Conservation (phyloP, 2,797 vertebrate genomes). For the Smutsia gigantea region DNA sequence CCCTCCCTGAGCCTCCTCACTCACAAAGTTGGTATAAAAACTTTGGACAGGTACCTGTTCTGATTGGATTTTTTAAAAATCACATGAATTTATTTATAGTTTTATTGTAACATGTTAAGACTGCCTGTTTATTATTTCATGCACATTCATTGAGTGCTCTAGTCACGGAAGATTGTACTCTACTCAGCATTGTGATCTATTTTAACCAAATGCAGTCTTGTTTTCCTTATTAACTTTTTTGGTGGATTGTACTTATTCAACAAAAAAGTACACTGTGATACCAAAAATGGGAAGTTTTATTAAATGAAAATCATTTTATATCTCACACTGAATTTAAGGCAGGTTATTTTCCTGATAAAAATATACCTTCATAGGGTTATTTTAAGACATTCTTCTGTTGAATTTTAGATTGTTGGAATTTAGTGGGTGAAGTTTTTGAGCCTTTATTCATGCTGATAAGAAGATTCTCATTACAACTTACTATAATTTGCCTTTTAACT, state of each 20-base stretch:
- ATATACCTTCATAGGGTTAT: neutral
- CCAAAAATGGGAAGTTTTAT: neutral
- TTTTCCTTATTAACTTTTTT: conserved; percentile 41
- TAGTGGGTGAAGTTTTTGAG: conserved; percentile 30
- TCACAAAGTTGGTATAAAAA: neutral
- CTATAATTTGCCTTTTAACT: conserved; percentile 46
- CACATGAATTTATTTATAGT: neutral
- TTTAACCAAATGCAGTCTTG: conserved; percentile 41
- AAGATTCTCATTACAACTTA: conserved; percentile 43
- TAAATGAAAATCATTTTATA: conserved; percentile 38
- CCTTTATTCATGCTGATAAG: conserved; percentile 17
- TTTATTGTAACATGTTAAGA: neutral
- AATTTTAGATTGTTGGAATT: conserved; percentile 36
- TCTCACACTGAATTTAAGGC: neutral
- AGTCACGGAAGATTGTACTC: neutral
- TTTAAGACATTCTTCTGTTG: conserved; percentile 19
- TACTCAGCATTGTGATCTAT: conserved; percentile 12
- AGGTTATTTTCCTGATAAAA: conserved; percentile 29
- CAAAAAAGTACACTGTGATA: neutral
- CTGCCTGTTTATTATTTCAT: neutral
- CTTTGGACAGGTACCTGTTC: neutral
- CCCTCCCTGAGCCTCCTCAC: neutral
- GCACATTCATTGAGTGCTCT: neutral
- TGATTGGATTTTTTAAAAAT: neutral
- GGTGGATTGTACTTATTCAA: neutral